Conservation (phyloP, 2,113 vertebrate genomes). For the Pao palembangensis region DNA sequence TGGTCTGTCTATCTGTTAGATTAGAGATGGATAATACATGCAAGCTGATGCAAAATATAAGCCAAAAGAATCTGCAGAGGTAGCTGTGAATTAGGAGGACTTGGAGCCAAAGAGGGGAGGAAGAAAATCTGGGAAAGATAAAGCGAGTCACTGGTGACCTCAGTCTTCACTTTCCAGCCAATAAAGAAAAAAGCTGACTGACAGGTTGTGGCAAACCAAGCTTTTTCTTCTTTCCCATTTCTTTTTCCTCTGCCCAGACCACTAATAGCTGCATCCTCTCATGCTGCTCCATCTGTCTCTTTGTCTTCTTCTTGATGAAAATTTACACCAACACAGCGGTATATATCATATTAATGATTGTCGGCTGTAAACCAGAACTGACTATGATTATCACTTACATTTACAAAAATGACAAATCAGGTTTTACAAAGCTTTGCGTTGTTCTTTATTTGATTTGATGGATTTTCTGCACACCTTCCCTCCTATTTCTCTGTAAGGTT, state of each 20-base stretch:
- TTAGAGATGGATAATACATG: conserved; percentile 16
- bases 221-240: conserved; percentile 19
- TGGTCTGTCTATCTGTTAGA: conserved; percentile 19
- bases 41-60: conserved; percentile 14
- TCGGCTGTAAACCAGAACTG: no score
- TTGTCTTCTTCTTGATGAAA: neutral
- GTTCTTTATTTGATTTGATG: conserved; percentile 4
- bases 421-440: neutral
- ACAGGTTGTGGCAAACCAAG: conserved; percentile 35
- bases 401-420: neutral
- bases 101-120: conserved; percentile 25
- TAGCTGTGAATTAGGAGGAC: conserved; percentile 35
- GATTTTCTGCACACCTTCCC: neutral
- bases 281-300: conserved; percentile 22
- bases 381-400: neutral
- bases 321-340: no score
- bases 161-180: conserved; percentile 36
- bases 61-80: conserved; percentile 31
- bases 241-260: conserved; percentile 47
- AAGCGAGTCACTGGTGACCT: conserved; percentile 27
- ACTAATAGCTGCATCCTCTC: conserved; percentile 51
- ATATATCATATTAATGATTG: no score
- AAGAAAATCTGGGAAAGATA: conserved; percentile 19
- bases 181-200: conserved; percentile 44
- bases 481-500: conserved; percentile 1